Evolutionary conservation across 2,113 vertebrate genomes (phyloP), one percentile per base, ranked within the genome.

Genomic region (Phylloscopus trochiloides): DNA sequence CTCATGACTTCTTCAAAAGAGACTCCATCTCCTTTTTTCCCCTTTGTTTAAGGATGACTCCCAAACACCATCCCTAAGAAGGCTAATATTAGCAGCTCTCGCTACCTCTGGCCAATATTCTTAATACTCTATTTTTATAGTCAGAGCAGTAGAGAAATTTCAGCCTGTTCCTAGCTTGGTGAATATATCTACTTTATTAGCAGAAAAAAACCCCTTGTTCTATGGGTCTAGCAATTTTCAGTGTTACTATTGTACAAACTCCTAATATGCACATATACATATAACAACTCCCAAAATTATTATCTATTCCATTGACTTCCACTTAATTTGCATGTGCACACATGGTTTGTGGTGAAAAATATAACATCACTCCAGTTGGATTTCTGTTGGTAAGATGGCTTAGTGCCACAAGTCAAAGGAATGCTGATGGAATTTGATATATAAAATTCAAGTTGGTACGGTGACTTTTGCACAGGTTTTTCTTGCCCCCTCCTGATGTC

Each of bases 1-100:
- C 32, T 84, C 51, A 50, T 28, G 17, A 59, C 28, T 73, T 68
- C 59, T 66, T 73, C 52, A 40, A 11, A 31, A 45, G 31, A 55
- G 45, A 59, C 7, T 28, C 2, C 3, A 24, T 9, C 5, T 66
- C 19, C 12, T 31, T 52, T 38, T 50, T 22, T 0, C 2, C 7
- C 18, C 1, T 9, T 17, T 71, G 9, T 73, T 88, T 86, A 54
- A 61, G 22, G 40, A 68, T 14, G n/a, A 51, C 38, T 88, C 40
- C 11, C 10, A 47, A 73, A 42, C 17, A 25, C 24, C 32, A 36
- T 63, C 32, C 20, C 45, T 55, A 31, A 86, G 24, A 88, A 40
- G 9, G 22, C 22, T 51, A 58, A 25, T 84, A 43, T n/a, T 48
- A 36, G 25, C 43, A 81, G 17, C 14, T 77, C 62, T 62, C 66